Evolutionary conservation across 2,888 invertebrate species (phyloP), one percentile per base, ranked within the genome.

Genomic region (Leptopterna dolabrata): DNA sequence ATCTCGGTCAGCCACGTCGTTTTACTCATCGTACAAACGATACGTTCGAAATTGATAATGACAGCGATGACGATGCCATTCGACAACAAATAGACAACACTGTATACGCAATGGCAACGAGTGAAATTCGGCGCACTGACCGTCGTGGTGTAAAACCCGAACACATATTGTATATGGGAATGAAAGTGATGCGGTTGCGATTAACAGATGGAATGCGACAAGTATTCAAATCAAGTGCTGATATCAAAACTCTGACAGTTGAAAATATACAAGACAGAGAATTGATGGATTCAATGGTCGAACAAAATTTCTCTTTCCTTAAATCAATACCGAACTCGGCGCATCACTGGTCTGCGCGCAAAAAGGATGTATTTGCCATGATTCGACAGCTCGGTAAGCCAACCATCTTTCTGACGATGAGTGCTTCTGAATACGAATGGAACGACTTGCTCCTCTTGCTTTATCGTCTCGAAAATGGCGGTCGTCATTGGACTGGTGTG

Each of bases 161-260:
- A 13, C 86, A 89, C 30, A 3, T 92, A 87, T 90, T 92, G 78
- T 92, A 92, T 89, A 90, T 91, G 81, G 51, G 13, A 16, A 71
- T 27, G 71, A 71, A 71, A 30, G 71, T 71, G 13, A 78, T 92
- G 88, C 89, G 91, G 80, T n/a, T 90, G 13, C 90, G 91, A 63
- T 76, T 76, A 29, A 63, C 27, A 43, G 88, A 85, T 36, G 78
- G 55, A n/a, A n/a, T n/a, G n/a, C n/a, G n/a, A n/a, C n/a, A n/a
- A n/a, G n/a, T n/a, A n/a, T n/a, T n/a, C n/a, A 51, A 73, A 47
- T 29, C 73, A 36, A 71, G 13, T 14, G 36, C 29, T 36, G 73
- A 45, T 87, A 90, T 89, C 27, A 89, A 89, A 2, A 91, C 90
- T 27, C 89, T 91, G 63, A 91, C 91, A 0, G 90, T 90, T 90